These are phyloP conservation scores for Electrona antarctica DNA, from an alignment of 2,113 vertebrate genomes.

Conservation along the genomic window DNA sequence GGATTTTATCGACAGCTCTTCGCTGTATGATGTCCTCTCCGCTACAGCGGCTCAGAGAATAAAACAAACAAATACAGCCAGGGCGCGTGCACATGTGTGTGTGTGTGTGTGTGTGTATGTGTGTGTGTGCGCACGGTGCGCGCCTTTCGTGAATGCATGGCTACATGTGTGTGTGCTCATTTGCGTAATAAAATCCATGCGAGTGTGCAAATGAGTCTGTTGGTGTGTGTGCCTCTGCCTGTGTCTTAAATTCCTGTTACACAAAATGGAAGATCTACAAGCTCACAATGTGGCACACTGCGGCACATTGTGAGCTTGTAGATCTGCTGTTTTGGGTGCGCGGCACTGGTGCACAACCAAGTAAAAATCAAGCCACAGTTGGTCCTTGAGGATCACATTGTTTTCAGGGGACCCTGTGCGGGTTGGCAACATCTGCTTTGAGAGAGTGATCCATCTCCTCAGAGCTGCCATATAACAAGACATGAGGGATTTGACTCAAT, in stretches of 20 bases:
- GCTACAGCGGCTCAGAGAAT: constrained; percentile 48
- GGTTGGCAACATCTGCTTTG: constrained; percentile 72
- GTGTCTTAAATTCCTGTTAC: no score
- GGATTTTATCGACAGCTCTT: constrained; percentile 68
- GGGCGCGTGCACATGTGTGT: constrained; percentile 17
- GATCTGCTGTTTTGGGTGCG: neutral
- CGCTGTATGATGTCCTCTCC: constrained; percentile 61
- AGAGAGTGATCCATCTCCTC: constrained; percentile 73
- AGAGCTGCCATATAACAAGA: constrained; percentile 79
- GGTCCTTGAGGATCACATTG: constrained; percentile 71
- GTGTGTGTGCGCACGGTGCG: neutral
- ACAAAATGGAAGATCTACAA: no score
- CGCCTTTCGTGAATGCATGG: neutral
- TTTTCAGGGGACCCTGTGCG: constrained; percentile 66
- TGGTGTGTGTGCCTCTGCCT: no score
- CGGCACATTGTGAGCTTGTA: neutral
- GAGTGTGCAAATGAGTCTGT: no score
- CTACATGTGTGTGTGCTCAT: no score
- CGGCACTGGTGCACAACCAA: no score
- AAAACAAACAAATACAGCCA: constrained; percentile 66
- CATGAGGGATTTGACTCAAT: constrained; percentile 72
- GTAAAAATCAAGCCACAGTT: constrained; percentile 45
- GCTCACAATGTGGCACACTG: no score
- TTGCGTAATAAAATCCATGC: no score
- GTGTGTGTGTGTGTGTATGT: constrained; percentile 12